Evolutionary conservation across 2,888 invertebrate genomes (phyloP), one percentile per base, ranked within the genome.

Genomic region (Lasioglossum figueresi): DNA sequence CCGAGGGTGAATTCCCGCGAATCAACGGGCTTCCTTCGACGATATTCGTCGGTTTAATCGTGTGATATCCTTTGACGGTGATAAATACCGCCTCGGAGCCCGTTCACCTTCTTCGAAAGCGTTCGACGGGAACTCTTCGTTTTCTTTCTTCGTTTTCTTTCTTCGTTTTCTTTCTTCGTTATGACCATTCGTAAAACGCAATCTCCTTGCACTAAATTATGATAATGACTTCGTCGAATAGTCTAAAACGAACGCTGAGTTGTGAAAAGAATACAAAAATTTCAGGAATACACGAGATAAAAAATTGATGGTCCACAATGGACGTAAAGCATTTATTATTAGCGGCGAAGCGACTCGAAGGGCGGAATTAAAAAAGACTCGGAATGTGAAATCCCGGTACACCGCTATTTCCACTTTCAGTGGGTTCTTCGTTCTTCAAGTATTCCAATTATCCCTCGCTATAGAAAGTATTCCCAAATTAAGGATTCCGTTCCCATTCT

Each of bases 1-100:
- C 34, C 4, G 12, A 48, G 74, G 76, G 59, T 37, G 74, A 76
- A 82, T 81, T 74, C 56, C 34, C 23, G 34, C 34, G 68, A 52
- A 27, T 70, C 66, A 27, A 70, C 45, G 16, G 34, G 34, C 68
- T 70, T 40, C 27, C 48, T 23, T 6, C 77, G 48, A 52, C 76
- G 68, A 37, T 70, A 43, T 52, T 79, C 74, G 43, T 40, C 63
- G 63, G 43, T 63, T 27, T 70, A 52, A 66, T 77, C 52, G 52
- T 37, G 56, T 43, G 56, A 27, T 63, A 63, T 63, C 56, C n/a
- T 10, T 40, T 40, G 71, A 37, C 70, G 70, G 70, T 40, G 40
- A 43, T 71, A 71, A 71, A 43, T 71, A 71, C 40, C 6, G 43
- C 12, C 27, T n/a, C 71, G 12, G 3, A n/a, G 37, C 23, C 40